Percentiles rank a stretch among this genome's conserved stretches.
Evolutionary conservation across 2,797 vertebrate species (phyloP).

Genomic region (Brotula barbata): DNA sequence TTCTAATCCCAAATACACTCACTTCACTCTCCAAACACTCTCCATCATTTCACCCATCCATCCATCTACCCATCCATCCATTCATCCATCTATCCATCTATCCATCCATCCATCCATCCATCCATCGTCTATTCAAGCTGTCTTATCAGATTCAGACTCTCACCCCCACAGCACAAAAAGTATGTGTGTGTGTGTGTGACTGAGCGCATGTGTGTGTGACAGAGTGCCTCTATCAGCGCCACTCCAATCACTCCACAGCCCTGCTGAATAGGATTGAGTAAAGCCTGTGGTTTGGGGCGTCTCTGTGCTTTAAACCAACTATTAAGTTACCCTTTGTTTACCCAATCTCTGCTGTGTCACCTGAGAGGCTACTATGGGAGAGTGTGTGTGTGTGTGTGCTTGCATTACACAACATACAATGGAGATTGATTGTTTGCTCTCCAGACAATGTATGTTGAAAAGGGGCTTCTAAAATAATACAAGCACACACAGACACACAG

Average conservation of each 20-base stretch:
- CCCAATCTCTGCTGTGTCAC: conserved; percentile 71
- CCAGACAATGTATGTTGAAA: conserved; percentile 3
- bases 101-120: no score
- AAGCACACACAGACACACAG: no score
- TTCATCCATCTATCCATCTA: no score
- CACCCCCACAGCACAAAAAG: conserved; percentile 17
- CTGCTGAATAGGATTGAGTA: conserved; percentile 42
- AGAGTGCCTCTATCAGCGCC: conserved; percentile 31
- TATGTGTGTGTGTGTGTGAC: conserved; percentile 26
- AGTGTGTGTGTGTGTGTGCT: conserved; percentile 31
- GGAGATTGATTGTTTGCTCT: conserved; percentile 25
- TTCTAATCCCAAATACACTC: conserved; percentile 20
- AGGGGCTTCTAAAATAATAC: no score
- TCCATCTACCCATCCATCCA: no score
- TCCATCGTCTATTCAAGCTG: conserved; percentile 23
- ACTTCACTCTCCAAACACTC: conserved; percentile 2
- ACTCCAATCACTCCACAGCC: conserved; percentile 8
- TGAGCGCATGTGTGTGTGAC: conserved; percentile 16
- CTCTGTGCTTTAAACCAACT: conserved; percentile 45
- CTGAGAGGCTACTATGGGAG: conserved; percentile 45
- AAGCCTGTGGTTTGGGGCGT: conserved; percentile 38
- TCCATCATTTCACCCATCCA: no score
- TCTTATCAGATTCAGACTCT: conserved; percentile 44
- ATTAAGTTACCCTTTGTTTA: conserved; percentile 67
- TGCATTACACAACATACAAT: conserved; percentile 42